These are phyloP conservation scores for Neelides sp. DNA, from an alignment of 1,140 invertebrate genomes.

Conservation along the genomic window DNA sequence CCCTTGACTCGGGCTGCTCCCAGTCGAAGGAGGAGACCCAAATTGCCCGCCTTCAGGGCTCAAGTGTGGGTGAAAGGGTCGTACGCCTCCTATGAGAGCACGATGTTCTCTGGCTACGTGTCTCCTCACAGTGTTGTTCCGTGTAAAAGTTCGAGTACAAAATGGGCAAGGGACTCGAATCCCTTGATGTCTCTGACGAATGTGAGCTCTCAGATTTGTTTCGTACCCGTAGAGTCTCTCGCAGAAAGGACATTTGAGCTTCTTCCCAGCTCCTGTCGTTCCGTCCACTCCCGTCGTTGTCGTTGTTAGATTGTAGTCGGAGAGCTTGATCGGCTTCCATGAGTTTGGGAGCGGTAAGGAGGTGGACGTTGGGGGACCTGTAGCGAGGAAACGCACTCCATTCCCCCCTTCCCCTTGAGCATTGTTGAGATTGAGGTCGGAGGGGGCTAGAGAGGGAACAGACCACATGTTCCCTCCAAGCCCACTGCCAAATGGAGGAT, in stretches of 20 bases:
- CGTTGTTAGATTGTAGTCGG: not conserved
- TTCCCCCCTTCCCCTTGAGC: slow-evolving; percentile 29
- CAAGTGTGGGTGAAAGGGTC: slow-evolving; percentile 22
- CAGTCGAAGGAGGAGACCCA: slow-evolving; percentile 25
- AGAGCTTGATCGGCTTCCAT: slow-evolving; percentile 11
- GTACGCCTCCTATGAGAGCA: slow-evolving; percentile 25
- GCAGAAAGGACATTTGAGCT: slow-evolving; percentile 80
- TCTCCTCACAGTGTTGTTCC: slow-evolving; percentile 55
- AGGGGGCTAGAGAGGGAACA: slow-evolving; percentile 27
- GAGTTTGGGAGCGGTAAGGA: slow-evolving; percentile 20
- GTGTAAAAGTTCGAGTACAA: slow-evolving; percentile 73
- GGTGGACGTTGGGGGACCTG: slow-evolving; percentile 43
- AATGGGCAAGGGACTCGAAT: slow-evolving; percentile 76
- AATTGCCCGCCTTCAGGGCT: slow-evolving; percentile 15
- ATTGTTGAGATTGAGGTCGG: slow-evolving; percentile 19
- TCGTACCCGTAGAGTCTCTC: slow-evolving; percentile 84
- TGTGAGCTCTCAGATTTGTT: slow-evolving; percentile 78
- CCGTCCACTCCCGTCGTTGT: not conserved
- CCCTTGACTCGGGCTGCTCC: slow-evolving; percentile 30
- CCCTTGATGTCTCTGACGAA: slow-evolving; percentile 75
- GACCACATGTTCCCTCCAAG: slow-evolving; percentile 27
- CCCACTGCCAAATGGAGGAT: slow-evolving; percentile 28
- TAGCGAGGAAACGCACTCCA: too few species aligned
- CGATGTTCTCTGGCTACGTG: slow-evolving; percentile 30
- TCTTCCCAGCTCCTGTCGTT: slow-evolving; percentile 62